Evolutionary conservation across 2,888 invertebrate species (phyloP).

Genomic region (Scaptomyza parva): DNA sequence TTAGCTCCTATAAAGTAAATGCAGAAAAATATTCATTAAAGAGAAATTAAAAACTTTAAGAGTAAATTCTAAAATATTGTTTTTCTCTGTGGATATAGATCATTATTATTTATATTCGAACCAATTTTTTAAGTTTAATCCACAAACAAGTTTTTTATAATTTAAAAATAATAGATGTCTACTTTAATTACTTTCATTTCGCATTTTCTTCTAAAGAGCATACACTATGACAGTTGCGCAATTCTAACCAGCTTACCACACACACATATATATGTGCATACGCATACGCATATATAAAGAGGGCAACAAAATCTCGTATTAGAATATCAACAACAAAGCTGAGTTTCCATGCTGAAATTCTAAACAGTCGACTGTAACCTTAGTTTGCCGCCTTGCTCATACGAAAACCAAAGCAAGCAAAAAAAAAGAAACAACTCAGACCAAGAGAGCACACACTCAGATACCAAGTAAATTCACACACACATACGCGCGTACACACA

Average conservation of each 20-base stretch:
- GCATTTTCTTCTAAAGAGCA: constrained; percentile 7
- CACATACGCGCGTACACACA: constrained; percentile 16
- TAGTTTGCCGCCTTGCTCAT: constrained; percentile 59
- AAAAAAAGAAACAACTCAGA: constrained; percentile 55
- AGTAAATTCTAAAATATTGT: too few relatives aligned
- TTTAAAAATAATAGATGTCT: too few relatives aligned
- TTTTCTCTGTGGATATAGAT: too few relatives aligned
- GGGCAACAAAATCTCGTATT: constrained; percentile 36
- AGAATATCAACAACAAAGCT: constrained; percentile 49
- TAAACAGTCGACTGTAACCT: constrained; percentile 54
- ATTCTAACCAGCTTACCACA: constrained; percentile 29
- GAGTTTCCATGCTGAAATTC: constrained; percentile 31
- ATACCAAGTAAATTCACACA: constrained; percentile 21
- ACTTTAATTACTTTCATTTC: neutral
- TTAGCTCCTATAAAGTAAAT: constrained; percentile 89
- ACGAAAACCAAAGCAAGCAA: constrained; percentile 57
- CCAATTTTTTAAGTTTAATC: too few relatives aligned
- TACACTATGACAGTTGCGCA: constrained; percentile 21
- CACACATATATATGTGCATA: constrained; percentile 45
- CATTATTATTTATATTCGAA: too few relatives aligned
- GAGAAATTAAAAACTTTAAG: neutral
- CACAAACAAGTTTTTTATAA: too few relatives aligned
- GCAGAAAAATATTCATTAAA: neutral
- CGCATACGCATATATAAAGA: constrained; percentile 38
- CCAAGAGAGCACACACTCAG: constrained; percentile 38